Evolutionary conservation across 2,113 vertebrate genomes (phyloP).

Genomic region (Rhinoderma darwinii): DNA sequence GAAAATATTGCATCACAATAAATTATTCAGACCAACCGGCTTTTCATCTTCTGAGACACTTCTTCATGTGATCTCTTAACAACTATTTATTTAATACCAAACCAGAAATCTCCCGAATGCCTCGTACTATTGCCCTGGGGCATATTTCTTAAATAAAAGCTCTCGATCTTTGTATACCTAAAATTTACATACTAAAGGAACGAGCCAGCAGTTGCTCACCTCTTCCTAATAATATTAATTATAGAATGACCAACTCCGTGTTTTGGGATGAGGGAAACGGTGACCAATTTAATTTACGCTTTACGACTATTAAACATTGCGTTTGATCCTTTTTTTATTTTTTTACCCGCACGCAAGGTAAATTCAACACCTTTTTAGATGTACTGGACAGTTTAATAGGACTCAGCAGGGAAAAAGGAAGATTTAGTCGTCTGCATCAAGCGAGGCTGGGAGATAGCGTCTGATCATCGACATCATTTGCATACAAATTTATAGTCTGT

Average conservation of each 20-base stretch:
- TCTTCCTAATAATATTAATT: constrained; percentile 58
- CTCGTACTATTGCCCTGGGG: constrained; percentile 84
- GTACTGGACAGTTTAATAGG: constrained; percentile 57
- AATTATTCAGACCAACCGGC: constrained; percentile 81
- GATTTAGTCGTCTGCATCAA: constrained; percentile 62
- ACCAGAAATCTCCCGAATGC: constrained; percentile 86
- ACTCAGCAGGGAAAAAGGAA: constrained; percentile 62
- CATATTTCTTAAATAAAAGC: constrained; percentile 95
- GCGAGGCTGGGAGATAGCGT: constrained; percentile 56
- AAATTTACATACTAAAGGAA: constrained; percentile 92
- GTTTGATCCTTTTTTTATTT: constrained; percentile 59
- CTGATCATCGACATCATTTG: constrained; percentile 64
- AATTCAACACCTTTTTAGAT: constrained; percentile 66
- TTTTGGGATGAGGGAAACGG: constrained; percentile 60
- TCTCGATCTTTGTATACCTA: constrained; percentile 89
- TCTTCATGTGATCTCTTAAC: constrained; percentile 92
- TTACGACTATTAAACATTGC: constrained; percentile 55
- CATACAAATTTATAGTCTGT: constrained; percentile 61
- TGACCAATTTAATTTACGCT: constrained; percentile 63
- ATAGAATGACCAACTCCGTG: constrained; percentile 65
- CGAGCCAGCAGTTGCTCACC: constrained; percentile 75
- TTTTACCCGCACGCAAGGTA: constrained; percentile 41
- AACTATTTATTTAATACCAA: constrained; percentile 93
- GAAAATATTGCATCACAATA: constrained; percentile 75
- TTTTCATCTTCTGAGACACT: constrained; percentile 89